Evolutionary conservation across 2,113 vertebrate species (phyloP), one percentile per base, ranked within the genome.

Genomic region (Pachypanchax playfairii): DNA sequence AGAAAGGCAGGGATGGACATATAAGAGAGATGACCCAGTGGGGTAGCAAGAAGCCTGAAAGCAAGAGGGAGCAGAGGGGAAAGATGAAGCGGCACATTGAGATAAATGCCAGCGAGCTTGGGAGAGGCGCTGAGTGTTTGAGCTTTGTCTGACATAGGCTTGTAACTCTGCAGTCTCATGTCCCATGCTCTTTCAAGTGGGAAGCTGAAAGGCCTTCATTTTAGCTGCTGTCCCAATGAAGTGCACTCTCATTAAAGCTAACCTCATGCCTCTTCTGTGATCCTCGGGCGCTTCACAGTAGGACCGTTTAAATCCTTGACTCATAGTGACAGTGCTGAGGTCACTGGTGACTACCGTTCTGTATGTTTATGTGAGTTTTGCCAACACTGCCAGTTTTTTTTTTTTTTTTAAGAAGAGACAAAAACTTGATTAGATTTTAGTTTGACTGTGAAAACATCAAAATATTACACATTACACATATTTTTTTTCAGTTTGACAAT

Each of bases 161-260:
- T 50, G 75, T 56, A 53, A 25, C 28, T 10, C 56, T n/a, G 53
- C 47, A 35, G 41, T 44, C 54, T 82, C 69, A 80, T 84, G 73
- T 76, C 56, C 25, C 22, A 84, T 84, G 82, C 82, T 84, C 80
- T 88, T 85, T 88, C 69, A 88, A 78, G 80, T 82, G 59, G 12
- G 46, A 43, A 59, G 63, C 64, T 78, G 59, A 83, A 82, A 81
- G 60, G 64, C 66, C 72, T 59, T 83, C 48, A 60, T 65, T 80
- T 79, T 50, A 75, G 68, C 77, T 60, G 75, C 61, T 21, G 6
- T 61, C 47, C 65, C 49, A 57, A 26, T 41, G 64, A 85, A 79
- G 81, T 20, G 14, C 1, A 7, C 43, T 50, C 77, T 80, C 68
- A 80, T 86, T 85, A 85, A 70, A 78, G 63, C 36, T 70, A 22